Base-by-base conservation (phyloP, 2,113 vertebrate species). In the Cololabis saira region DNA sequence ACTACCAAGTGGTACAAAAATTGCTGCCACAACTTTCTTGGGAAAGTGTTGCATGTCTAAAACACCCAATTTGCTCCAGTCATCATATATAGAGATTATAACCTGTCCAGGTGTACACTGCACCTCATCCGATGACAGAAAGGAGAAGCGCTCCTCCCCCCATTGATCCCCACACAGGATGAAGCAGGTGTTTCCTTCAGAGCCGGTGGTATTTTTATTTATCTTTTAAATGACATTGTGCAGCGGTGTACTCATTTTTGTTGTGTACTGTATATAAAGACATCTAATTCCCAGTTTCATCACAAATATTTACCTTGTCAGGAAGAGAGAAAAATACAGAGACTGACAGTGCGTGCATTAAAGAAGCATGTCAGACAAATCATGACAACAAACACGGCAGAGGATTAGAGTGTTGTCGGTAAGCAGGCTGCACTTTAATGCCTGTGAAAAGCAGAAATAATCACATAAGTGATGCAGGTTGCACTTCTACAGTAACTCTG, bases 401-500 rank as follows among this genome's bases (percentile, higher is more conserved):
- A 57, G 76, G 84, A 91, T 90, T 86, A 78, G 33, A 67, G 71
- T 80, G 82, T 82, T 83, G 80, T 76, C 80, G 65, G 77, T 84
- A 78, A 82, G 72, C 66, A 81, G 64, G 62, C 55, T 22, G 2
- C 47, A 55, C 71, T 78, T 85, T 77, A 55, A 78, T 78, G 18
- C 18, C 68, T 4, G 19, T 62, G 60, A 80, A 53, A 64, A 74
- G 71, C 63, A 69, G 76, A 80, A 84, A 82, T 79, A 80, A 83
- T 82, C 75, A 54, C 67, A 71, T 80, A 71, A 86, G 77, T 79
- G 80, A 78, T 76, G 73, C 80, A 81, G 68, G 81, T 82, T 74
- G 56, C 71, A 80, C 61, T 65, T 71, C 33, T 41, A 68, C 61
- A 53, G 45, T 12, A 42, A 54, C 61, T 61, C 33, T 37, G 54